Base-by-base conservation (phyloP, 2,888 invertebrate genomes). In the Antitype chi region DNA sequence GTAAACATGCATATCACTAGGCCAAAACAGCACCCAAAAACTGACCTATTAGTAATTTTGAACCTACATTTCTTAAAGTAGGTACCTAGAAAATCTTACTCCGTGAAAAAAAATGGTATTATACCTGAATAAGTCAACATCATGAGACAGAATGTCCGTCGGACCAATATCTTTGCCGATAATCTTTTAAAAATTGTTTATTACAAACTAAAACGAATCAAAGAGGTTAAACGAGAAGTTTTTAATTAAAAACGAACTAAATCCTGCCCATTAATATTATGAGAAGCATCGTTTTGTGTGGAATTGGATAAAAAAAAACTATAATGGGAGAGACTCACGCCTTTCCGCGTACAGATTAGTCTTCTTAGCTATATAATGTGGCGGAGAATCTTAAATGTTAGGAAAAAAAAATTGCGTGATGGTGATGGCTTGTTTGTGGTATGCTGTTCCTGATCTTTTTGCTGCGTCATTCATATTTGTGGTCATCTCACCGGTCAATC, bases 331-430 rank as follows among this genome's bases (percentile, higher is more conserved):
- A 82, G 88, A 90, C 88, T 91, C 89, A 91, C 90, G 88, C 89
- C 93, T 94, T 94, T 95, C 94, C 88, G 91, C 94, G 93, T 91
- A 89, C 82, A 86, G 91, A 92, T 93, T 90, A 87, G 89, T 90
- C 87, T 88, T 82, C 80, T 87, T 90, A 87, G 85, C 84, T 90
- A 89, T 86, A 85, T 81, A 62, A 74, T 47, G 79, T 53, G 74
- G 17, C 47, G 60, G 32, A 60, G 60, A 23, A 20, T 4, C 17
- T 80, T 49, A 11, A 47, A 47, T 28, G 74, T 80, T 53, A 23
- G 32, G 75, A 2, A 75, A 75, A 75, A 75, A 25, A n/a, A 7
- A 5, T 73, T 32, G 47, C 55, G 28, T 55, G 28, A 11, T 9
- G 7, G 4, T 75, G n/a, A 75, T 75, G 55, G 47, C 57, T 74